Percentiles rank a stretch among this genome's conserved stretches.
Evolutionary conservation across 2,888 invertebrate genomes (phyloP).

Genomic region (Germaria angustata): DNA sequence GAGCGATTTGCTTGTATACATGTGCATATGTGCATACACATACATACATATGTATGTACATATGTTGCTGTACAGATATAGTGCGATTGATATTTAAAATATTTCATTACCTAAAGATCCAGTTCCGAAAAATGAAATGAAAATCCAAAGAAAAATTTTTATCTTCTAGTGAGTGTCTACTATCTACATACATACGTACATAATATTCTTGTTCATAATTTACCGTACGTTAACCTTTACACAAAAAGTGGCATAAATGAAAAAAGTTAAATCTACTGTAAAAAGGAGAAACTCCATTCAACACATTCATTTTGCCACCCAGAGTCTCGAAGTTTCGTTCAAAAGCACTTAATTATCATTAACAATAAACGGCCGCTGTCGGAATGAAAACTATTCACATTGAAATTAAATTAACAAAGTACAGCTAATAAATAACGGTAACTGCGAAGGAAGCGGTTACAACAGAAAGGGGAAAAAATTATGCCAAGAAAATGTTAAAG

Average conservation of each 20-base stretch:
- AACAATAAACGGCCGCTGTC: conserved; percentile 29
- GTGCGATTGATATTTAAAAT: not conserved
- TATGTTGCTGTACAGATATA: too few relatives aligned
- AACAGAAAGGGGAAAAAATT: conserved; percentile 33
- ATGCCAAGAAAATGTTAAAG: not conserved
- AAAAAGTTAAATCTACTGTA: not conserved
- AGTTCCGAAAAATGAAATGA: not conserved
- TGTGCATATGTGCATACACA: too few relatives aligned
- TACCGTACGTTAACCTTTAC: not conserved
- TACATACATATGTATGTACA: too few relatives aligned
- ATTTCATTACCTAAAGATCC: not conserved
- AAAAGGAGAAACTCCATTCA: not conserved
- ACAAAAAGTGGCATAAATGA: not conserved
- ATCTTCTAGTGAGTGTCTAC: too few relatives aligned
- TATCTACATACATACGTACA: too few relatives aligned
- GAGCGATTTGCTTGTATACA: too few relatives aligned
- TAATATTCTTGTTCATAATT: not conserved
- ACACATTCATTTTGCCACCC: conserved; percentile 1
- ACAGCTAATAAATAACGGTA: conserved; percentile 56
- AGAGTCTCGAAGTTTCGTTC: not conserved
- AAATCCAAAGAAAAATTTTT: not conserved
- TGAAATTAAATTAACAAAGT: conserved; percentile 50
- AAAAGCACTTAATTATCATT: conserved; percentile 25
- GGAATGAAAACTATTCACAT: conserved; percentile 32
- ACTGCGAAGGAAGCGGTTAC: conserved; percentile 48